A percentile compares a stretch with the other conserved stretches of the same genome.
These are phyloP conservation scores for Oxystoma pomonae DNA, from an alignment of 2,888 invertebrate species.

Conservation along the genomic window DNA sequence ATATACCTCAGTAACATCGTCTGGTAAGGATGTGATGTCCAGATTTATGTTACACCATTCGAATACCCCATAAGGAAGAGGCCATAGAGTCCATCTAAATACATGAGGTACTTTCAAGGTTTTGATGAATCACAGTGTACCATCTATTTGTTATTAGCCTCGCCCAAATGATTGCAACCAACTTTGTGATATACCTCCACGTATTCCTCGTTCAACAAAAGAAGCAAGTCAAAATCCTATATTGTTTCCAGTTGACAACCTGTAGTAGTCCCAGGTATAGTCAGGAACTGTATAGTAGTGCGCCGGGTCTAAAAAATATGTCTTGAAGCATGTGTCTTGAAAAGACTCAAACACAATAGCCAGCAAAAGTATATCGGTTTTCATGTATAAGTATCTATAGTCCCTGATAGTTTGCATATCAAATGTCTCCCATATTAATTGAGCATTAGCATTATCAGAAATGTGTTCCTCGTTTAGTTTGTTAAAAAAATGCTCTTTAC, in stretches of 20 bases:
- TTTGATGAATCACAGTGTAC: neutral
- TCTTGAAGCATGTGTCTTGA: conserved; percentile 28
- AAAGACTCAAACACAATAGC: conserved; percentile 44
- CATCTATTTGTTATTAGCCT: conserved; percentile 34
- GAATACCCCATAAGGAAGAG: conserved; percentile 29
- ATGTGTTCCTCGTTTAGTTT: too few relatives aligned
- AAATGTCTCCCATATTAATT: conserved; percentile 33
- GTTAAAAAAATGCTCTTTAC: too few relatives aligned
- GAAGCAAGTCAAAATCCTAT: conserved; percentile 34
- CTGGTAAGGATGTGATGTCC: conserved; percentile 14
- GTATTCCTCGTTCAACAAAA: conserved; percentile 35
- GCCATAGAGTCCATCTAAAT: conserved; percentile 25
- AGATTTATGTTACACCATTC: conserved; percentile 14
- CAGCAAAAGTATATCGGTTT: conserved; percentile 39
- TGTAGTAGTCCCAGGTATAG: conserved; percentile 32
- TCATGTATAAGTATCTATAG: conserved; percentile 37
- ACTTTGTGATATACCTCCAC: conserved; percentile 34
- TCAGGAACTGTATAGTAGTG: conserved; percentile 35
- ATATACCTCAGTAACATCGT: too few relatives aligned
- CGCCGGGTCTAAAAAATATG: conserved; percentile 36
- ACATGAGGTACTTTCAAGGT: conserved; percentile 6
- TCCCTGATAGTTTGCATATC: conserved; percentile 34
- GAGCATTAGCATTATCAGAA: too few relatives aligned
- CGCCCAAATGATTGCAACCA: conserved; percentile 33
- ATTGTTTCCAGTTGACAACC: conserved; percentile 27